phyloP scores from a whole-genome alignment of 92 coral and sea anemone species.

The Porites rus region DNA sequence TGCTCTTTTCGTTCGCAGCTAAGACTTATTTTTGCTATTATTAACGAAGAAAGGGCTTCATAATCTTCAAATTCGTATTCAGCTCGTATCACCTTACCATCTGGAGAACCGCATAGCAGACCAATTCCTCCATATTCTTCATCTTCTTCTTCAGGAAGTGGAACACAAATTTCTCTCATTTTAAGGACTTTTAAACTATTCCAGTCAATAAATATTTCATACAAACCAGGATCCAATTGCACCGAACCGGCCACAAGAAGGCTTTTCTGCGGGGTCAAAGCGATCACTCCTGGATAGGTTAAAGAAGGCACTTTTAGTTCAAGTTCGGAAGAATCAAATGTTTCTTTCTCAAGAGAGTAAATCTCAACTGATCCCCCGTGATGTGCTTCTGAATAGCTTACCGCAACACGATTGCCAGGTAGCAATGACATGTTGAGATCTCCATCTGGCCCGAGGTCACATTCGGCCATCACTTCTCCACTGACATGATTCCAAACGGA shows the following conservation, averaged over 20 bases:
- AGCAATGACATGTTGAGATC: slow-evolving; percentile 21
- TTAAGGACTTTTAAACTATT: slow-evolving; percentile 31
- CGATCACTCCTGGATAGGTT: slow-evolving; percentile 34
- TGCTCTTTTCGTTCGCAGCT: slow-evolving; percentile 23
- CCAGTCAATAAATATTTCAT: slow-evolving; percentile 41
- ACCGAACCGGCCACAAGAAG: slow-evolving; percentile 18
- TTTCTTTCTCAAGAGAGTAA: slow-evolving; percentile 4
- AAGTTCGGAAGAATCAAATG: not conserved
- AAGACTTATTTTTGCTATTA: slow-evolving; percentile 23
- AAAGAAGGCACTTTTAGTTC: slow-evolving; percentile 16
- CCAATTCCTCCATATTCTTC: not conserved
- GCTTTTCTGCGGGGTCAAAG: slow-evolving; percentile 26
- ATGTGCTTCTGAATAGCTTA: slow-evolving; percentile 32
- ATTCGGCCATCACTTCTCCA: slow-evolving; percentile 25
- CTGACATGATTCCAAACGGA: slow-evolving; percentile 52
- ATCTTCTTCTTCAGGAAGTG: not conserved
- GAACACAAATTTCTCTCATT: not conserved
- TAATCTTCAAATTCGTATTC: not conserved
- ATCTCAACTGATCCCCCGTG: slow-evolving; percentile 32
- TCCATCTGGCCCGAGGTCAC: slow-evolving; percentile 18
- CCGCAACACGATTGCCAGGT: slow-evolving; percentile 36
- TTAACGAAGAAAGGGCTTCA: not conserved
- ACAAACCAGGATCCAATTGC: not conserved
- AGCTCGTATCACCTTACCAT: slow-evolving; percentile 6
- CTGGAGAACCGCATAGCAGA: slow-evolving; percentile 26